phyloP scores from a whole-genome alignment of 2,797 vertebrate genomes.

The Yasuhikotakia modesta region DNA sequence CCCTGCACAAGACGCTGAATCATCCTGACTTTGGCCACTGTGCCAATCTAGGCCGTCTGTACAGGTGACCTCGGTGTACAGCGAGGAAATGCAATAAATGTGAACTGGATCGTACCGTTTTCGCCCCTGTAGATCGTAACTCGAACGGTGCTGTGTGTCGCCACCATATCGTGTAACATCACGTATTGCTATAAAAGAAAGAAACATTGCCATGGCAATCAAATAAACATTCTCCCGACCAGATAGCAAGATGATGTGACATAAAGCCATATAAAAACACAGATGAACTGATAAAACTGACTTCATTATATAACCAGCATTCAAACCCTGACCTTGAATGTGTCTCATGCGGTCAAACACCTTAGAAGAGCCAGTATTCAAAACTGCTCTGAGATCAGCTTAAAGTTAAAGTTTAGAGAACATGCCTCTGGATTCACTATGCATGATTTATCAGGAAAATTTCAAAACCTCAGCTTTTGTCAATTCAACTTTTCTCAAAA shows the following conservation, averaged over 20 bases:
- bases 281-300: not conserved
- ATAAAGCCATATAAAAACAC: not conserved
- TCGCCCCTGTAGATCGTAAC: constrained; percentile 91
- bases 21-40: constrained; percentile 54
- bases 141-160: constrained; percentile 92
- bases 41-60: constrained; percentile 8
- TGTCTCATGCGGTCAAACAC: not conserved
- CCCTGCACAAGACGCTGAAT: constrained; percentile 58
- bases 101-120: constrained; percentile 77
- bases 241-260: not conserved
- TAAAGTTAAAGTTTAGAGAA: not conserved
- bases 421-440: too few species aligned
- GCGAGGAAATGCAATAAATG: not conserved
- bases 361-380: not conserved
- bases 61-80: not conserved
- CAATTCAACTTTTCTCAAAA: too few species aligned
- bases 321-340: not conserved
- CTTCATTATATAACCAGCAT: not conserved
- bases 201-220: not conserved
- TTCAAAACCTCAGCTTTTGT: too few species aligned
- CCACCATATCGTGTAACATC: constrained; percentile 98
- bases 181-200: constrained; percentile 87
- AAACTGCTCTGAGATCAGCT: not conserved
- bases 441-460: too few species aligned
- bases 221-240: not conserved